Conservation (phyloP, 2,888 invertebrate genomes). For the Eulithis testata region DNA sequence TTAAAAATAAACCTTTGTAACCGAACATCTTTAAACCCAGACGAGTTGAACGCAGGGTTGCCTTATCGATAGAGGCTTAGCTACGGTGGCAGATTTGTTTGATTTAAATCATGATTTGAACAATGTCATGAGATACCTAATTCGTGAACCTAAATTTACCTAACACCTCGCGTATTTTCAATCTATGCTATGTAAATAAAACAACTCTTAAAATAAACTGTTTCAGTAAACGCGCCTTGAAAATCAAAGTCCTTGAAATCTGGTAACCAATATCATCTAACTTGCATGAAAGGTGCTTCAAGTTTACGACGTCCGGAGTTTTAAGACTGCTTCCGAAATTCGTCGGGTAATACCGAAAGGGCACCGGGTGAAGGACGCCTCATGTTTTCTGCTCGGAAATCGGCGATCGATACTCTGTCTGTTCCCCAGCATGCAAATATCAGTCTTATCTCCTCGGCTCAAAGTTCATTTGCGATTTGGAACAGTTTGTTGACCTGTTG, state of each 20-base stretch:
- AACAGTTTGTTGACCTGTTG: conserved; percentile 56
- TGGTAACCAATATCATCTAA: conserved; percentile 9
- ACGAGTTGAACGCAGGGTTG: too few species aligned
- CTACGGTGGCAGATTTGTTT: too few species aligned
- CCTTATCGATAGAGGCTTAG: too few species aligned
- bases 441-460: conserved; percentile 37
- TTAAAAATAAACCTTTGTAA: background rate
- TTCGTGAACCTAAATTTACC: too few species aligned
- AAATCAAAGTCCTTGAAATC: conserved; percentile 11
- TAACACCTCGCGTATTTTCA: too few species aligned
- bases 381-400: conserved; percentile 54
- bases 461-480: conserved; percentile 24
- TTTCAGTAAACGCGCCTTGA: background rate
- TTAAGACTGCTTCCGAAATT: conserved; percentile 49
- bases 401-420: conserved; percentile 70
- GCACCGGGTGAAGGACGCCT: conserved; percentile 79
- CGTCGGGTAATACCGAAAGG: conserved; percentile 64
- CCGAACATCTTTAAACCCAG: background rate
- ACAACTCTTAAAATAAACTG: background rate
- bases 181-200: background rate
- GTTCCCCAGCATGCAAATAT: conserved; percentile 40
- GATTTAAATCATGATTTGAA: too few species aligned
- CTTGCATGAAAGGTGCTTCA: conserved; percentile 7
- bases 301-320: conserved; percentile 13
- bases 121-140: too few species aligned